Conservation (phyloP, 53 echinoderm and acorn worm species). For the Henricia sp. region DNA sequence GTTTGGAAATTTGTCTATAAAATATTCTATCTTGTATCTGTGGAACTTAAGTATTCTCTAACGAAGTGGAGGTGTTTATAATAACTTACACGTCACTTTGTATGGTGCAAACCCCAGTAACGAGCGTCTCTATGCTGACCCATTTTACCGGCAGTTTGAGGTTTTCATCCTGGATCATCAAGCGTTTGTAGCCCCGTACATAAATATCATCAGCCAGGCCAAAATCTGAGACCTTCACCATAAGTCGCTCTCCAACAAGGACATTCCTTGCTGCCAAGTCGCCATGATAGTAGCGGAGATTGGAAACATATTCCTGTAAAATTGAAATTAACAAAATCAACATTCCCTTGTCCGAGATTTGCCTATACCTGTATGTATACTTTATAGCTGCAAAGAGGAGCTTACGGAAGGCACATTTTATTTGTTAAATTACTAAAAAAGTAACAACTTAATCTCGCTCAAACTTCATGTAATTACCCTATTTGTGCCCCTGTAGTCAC, state of each 20-base stretch:
- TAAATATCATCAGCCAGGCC: slow-evolving; percentile 94
- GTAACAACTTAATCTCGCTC: too few species aligned
- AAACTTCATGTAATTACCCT: too few species aligned
- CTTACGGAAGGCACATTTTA: too few species aligned
- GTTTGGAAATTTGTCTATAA: too few species aligned
- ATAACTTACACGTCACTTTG: slow-evolving; percentile 93
- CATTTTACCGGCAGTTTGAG: slow-evolving; percentile 89
- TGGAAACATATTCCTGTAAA: slow-evolving; percentile 85
- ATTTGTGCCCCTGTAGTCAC: too few species aligned
- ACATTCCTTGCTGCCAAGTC: slow-evolving; percentile 91
- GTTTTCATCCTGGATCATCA: slow-evolving; percentile 74
- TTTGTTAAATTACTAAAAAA: too few species aligned
- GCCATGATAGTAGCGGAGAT: slow-evolving; percentile 85
- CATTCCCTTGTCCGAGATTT: too few species aligned
- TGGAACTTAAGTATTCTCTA: too few species aligned
- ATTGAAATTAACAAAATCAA: background rate
- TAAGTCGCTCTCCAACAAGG: slow-evolving; percentile 75
- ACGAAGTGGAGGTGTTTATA: background rate
- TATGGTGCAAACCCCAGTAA: slow-evolving; percentile 82
- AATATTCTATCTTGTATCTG: too few species aligned
- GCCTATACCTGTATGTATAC: too few species aligned
- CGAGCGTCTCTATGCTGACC: slow-evolving; percentile 94
- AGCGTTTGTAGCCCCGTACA: slow-evolving; percentile 92
- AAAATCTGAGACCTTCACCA: slow-evolving; percentile 90
- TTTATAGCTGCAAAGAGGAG: too few species aligned